Conservation (phyloP, 2,113 vertebrate genomes). For the Sorex araneus region DNA sequence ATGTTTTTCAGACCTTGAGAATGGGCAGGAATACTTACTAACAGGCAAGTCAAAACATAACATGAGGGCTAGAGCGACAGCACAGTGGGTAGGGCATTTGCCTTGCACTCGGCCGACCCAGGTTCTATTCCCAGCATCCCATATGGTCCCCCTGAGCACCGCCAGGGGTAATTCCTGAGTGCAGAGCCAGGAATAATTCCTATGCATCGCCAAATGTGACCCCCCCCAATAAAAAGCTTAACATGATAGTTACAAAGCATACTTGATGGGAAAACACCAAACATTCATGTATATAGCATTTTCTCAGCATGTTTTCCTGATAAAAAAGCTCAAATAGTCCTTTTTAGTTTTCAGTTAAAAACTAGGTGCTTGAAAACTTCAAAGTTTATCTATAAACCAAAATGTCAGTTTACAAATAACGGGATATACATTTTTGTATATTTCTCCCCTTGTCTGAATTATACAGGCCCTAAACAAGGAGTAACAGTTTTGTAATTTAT, state of each 20-base stretch:
- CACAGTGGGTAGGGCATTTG: no score
- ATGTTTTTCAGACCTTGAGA: conserved; percentile 2
- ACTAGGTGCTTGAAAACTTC: conserved; percentile 52
- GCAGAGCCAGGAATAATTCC: no score
- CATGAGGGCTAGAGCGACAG: no score
- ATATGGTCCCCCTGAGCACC: no score
- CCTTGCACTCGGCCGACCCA: no score
- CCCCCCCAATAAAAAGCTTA: no score
- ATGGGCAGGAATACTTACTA: conserved; percentile 14
- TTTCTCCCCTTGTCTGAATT: conserved; percentile 52
- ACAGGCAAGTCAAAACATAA: background rate
- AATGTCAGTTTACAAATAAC: conserved; percentile 69
- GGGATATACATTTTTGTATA: conserved; percentile 65
- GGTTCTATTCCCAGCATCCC: no score
- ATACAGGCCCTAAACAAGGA: background rate
- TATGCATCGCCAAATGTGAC: no score
- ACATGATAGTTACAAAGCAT: conserved; percentile 27
- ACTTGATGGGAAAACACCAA: conserved; percentile 10
- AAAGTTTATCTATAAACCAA: conserved; percentile 64
- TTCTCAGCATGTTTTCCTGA: conserved; percentile 59
- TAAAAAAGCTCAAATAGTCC: conserved; percentile 26
- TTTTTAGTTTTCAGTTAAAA: conserved; percentile 52
- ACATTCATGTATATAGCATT: conserved; percentile 50
- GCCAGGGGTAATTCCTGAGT: no score
- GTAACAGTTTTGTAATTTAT: background rate